phyloP scores from a whole-genome alignment of 1,140 invertebrate species.

The Macrotrachela quadricornifera region DNA sequence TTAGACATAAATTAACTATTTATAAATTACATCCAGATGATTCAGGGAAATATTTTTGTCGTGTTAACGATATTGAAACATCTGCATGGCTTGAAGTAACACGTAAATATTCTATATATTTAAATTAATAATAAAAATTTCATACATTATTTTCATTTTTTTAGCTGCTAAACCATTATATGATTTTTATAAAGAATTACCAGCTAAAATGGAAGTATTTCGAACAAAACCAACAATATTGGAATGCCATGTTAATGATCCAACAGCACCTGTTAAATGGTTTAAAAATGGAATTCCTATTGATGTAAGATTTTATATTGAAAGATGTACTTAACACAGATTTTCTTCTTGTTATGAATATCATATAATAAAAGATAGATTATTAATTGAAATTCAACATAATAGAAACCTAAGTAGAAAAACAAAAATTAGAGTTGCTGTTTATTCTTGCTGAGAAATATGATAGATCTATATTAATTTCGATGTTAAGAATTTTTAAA shows the following conservation, averaged over 20 bases:
- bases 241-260: conserved; percentile 8
- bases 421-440: no score
- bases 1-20: conserved; percentile 49
- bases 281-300: conserved; percentile 4
- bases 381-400: no score
- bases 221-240: conserved; percentile 6
- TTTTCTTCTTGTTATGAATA: no score
- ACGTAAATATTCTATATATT: conserved; percentile 24
- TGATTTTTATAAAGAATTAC: conserved; percentile 8
- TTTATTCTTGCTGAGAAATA: no score
- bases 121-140: neutral
- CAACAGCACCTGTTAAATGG: conserved; percentile 2
- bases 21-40: conserved; percentile 77
- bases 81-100: conserved; percentile 85
- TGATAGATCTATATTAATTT: no score
- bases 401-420: no score
- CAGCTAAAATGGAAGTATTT: conserved; percentile 8
- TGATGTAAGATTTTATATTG: neutral
- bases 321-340: no score
- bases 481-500: no score
- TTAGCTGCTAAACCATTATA: conserved; percentile 4
- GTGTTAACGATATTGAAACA: conserved; percentile 66
- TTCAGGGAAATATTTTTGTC: conserved; percentile 81
- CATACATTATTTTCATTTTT: neutral
- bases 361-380: no score